phyloP scores from a whole-genome alignment of 2,797 vertebrate species.

The Antrozous pallidus region DNA sequence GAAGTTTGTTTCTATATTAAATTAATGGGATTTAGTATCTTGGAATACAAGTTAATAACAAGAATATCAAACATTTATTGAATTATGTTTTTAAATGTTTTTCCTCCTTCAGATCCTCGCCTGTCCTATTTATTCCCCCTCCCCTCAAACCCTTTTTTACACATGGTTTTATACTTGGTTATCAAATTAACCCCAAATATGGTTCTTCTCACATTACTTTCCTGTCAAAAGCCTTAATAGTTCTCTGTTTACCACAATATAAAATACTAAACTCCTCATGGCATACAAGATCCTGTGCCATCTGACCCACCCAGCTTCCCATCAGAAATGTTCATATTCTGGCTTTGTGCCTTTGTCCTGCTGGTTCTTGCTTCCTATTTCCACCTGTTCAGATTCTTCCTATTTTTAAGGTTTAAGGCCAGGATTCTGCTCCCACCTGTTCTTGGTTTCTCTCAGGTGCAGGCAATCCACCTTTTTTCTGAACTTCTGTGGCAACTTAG shows the following conservation, averaged over 20 bases:
- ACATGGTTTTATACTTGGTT: conserved; percentile 29
- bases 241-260: neutral
- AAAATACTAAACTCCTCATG: neutral
- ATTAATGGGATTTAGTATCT: conserved; percentile 27
- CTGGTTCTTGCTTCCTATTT: neutral
- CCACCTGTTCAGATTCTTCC: neutral
- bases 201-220: neutral
- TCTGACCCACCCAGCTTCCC: neutral
- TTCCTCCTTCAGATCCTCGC: neutral
- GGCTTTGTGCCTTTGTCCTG: neutral
- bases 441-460: neutral
- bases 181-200: neutral
- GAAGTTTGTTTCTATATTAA: neutral
- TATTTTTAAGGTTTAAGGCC: neutral
- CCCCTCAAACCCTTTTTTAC: neutral
- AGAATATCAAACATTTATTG: conserved; percentile 30
- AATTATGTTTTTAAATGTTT: conserved; percentile 26
- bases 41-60: conserved; percentile 1
- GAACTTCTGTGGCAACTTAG: conserved; percentile 3
- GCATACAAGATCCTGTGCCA: neutral
- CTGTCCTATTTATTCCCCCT: neutral
- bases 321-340: neutral
- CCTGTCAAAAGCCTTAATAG: neutral
- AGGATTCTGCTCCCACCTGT: neutral
- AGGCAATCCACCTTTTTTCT: neutral